Base-by-base conservation (phyloP, 2,888 invertebrate genomes). In the Erebia palarica region DNA sequence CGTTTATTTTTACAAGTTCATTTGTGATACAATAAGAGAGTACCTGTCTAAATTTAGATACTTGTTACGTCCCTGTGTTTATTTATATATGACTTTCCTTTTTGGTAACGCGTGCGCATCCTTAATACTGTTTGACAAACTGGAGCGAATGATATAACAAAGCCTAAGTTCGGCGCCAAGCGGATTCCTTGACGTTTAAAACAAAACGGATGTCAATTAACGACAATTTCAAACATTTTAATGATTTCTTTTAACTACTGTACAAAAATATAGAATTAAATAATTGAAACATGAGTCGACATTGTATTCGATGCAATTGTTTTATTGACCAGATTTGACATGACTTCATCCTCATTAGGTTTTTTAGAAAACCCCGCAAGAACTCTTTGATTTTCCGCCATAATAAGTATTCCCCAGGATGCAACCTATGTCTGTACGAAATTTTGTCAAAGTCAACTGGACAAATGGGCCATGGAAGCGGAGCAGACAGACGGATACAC, bases 1-100 rank as follows among this genome's bases (percentile, higher is more conserved):
- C 76, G 81, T 84, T 86, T 89, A 88, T 88, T 88, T 89, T 87
- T 88, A 86, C 71, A 83, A 79, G 80, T 78, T 80, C 78, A 81
- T 78, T 84, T 83, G 82, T 86, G 86, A 86, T 84, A 86, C 86
- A 87, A 88, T 85, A 84, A 83, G 82, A 80, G 77, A 57, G 80
- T 86, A 13, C 21, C 57, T 36, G 36, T 36, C 36, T 58, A 86
- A 83, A 82, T 82, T 84, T 89, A 87, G 82, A 78, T 60, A 75
- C 73, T 79, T 75, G 75, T 78, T 80, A 74, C 75, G 79, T 75
- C 77, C 74, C 72, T 75, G 75, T 70, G 63, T 77, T 76, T 80
- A 76, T 76, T 75, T 75, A 76, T 75, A 76, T 76, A 75, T 14
- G 63, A 67, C 59, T 71, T 75, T 70, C 73, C 74, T 71, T 73